phyloP scores from a whole-genome alignment of 1,140 invertebrate genomes.

The Cydia splendana region DNA sequence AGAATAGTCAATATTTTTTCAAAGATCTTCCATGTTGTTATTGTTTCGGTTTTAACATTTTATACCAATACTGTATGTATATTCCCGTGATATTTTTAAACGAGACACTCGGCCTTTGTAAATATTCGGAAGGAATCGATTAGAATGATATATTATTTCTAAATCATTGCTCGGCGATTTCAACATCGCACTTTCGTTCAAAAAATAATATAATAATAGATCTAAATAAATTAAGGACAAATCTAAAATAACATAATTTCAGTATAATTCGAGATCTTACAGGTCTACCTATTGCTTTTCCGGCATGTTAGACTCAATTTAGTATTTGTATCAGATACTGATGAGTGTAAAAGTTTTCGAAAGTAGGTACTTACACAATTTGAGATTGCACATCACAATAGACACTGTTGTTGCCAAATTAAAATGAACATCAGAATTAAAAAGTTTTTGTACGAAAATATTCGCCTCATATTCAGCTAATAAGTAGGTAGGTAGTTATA shows the following conservation, averaged over 20 bases:
- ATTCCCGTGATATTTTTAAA: constrained; percentile 41
- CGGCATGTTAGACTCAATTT: too few species aligned
- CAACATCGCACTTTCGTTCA: neutral
- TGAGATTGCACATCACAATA: neutral
- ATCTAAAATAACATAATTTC: too few species aligned
- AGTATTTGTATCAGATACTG: too few species aligned
- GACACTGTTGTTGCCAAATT: neutral
- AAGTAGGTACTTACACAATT: neutral
- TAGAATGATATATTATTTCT: neutral
- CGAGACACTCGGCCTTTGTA: constrained; percentile 17
- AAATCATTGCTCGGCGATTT: neutral
- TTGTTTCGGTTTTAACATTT: constrained; percentile 32
- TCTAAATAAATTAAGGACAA: neutral
- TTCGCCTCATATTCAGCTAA: neutral
- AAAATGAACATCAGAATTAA: neutral
- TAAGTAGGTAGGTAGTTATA: constrained; percentile 1
- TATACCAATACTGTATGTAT: constrained; percentile 36
- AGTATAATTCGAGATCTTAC: too few species aligned
- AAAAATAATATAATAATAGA: neutral
- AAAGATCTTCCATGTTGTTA: constrained; percentile 45
- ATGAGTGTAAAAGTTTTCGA: neutral
- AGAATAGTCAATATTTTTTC: constrained; percentile 42
- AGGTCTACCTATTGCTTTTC: too few species aligned
- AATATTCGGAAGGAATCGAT: constrained; percentile 32
- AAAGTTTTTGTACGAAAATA: neutral